Evolutionary conservation across 2,797 vertebrate species (phyloP).

Genomic region (Anguilla anguilla): DNA sequence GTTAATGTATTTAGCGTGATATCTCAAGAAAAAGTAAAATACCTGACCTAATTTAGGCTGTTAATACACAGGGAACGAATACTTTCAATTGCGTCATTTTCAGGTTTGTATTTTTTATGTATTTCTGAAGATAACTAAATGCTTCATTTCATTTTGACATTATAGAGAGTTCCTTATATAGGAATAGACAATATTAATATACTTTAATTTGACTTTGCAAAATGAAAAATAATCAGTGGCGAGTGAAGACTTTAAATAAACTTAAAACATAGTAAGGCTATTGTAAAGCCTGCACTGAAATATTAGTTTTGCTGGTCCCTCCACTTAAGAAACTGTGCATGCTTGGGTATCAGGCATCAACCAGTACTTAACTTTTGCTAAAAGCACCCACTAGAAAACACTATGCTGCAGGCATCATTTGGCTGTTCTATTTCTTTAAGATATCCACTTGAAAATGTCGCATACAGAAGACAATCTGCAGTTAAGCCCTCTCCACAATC

Average conservation of each 20-base stretch:
- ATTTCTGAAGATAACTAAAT: too few relatives aligned
- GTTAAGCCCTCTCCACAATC: neutral
- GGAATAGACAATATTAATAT: too few relatives aligned
- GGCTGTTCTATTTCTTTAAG: neutral
- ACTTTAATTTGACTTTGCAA: neutral
- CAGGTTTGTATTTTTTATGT: too few relatives aligned
- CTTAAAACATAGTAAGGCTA: neutral
- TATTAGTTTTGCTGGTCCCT: neutral
- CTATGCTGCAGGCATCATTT: neutral
- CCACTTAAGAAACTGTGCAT: neutral
- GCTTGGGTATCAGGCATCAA: neutral
- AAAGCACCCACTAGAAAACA: neutral
- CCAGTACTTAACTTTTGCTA: neutral
- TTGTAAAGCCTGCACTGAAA: neutral
- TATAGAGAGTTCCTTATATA: too few relatives aligned
- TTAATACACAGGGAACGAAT: too few relatives aligned
- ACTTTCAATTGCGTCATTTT: too few relatives aligned
- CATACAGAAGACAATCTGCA: neutral
- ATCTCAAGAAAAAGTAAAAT: too few relatives aligned
- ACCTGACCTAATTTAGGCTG: too few relatives aligned
- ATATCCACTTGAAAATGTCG: neutral
- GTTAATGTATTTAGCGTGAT: too few relatives aligned
- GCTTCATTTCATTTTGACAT: too few relatives aligned
- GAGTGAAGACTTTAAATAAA: neutral
- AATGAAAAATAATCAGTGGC: neutral